A percentile compares a stretch with the other conserved stretches of the same genome.
Conservation (phyloP, 1,140 invertebrate species). For the Eueides isabella region DNA sequence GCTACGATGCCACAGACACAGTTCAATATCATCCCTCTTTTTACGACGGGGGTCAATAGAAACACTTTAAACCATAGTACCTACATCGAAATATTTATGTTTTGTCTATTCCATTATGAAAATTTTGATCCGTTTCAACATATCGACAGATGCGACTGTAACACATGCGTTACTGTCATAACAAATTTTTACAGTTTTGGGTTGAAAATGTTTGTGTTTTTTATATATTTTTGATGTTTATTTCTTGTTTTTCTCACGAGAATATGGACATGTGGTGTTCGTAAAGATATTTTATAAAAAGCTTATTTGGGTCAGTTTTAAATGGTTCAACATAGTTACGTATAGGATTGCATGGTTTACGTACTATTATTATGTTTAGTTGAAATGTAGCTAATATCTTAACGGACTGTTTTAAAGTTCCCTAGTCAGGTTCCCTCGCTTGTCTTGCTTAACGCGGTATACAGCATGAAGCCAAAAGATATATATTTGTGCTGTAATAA, state of each 20-base stretch:
- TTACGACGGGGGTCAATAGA: too few species aligned
- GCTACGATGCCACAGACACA: too few species aligned
- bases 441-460: too few species aligned
- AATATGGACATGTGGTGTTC: background rate
- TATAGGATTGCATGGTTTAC: background rate
- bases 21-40: too few species aligned
- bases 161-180: background rate
- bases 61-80: too few species aligned
- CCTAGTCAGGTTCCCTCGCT: too few species aligned
- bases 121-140: background rate
- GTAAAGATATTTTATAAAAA: background rate
- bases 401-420: too few species aligned
- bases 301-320: background rate
- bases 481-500: background rate
- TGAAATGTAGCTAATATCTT: too few species aligned
- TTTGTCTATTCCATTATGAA: background rate
- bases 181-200: constrained; percentile 3
- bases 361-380: too few species aligned
- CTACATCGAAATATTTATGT: too few species aligned
- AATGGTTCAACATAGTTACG: background rate
- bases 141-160: background rate
- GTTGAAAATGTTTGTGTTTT: background rate
- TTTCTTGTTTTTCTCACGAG: background rate
- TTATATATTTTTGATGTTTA: background rate
- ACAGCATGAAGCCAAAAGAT: too few species aligned